phyloP scores from a whole-genome alignment of 2,113 vertebrate genomes.

The Pterocles burchelli region DNA sequence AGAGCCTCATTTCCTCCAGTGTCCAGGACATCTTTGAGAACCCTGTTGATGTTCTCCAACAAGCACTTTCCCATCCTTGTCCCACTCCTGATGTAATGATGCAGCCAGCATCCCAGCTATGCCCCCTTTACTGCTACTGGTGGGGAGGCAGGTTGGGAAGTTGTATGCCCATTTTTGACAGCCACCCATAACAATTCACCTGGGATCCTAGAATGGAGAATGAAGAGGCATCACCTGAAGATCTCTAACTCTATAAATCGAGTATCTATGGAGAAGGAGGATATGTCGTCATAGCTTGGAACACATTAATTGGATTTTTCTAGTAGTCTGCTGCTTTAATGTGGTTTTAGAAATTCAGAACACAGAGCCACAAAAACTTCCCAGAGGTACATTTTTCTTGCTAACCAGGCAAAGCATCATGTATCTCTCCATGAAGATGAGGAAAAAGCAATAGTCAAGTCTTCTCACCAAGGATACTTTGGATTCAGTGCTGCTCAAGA shows the following conservation, averaged over 20 bases:
- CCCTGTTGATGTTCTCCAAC: neutral
- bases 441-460: neutral
- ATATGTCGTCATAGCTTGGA: neutral
- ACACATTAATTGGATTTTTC: neutral
- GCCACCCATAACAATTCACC: neutral
- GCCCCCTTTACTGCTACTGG: neutral
- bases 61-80: neutral
- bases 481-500: neutral
- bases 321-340: neutral
- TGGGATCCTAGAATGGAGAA: neutral
- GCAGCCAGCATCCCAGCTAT: neutral
- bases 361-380: neutral
- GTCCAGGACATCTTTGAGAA: neutral
- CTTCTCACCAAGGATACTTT: neutral
- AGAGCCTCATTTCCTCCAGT: neutral
- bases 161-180: neutral
- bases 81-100: neutral
- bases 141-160: neutral
- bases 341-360: neutral
- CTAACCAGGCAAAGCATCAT: neutral
- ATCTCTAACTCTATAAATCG: neutral
- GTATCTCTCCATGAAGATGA: neutral
- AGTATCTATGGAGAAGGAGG: neutral
- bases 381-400: neutral
- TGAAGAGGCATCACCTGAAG: neutral